These are phyloP conservation scores for Hemibagrus guttatus DNA, from an alignment of 2,797 vertebrate genomes.

Conservation along the genomic window DNA sequence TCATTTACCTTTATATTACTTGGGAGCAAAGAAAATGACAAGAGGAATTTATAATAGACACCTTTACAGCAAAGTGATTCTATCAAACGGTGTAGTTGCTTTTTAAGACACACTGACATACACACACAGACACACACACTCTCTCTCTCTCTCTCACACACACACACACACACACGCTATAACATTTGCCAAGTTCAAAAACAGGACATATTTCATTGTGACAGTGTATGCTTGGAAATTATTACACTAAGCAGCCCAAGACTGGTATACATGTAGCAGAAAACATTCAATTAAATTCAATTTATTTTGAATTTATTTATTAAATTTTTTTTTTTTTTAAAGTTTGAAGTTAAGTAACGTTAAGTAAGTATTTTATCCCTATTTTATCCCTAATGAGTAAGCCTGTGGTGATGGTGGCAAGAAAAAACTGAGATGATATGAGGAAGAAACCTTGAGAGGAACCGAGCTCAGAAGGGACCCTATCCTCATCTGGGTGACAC, in stretches of 20 bases:
- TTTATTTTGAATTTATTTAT: too few relatives aligned
- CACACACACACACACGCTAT: background rate
- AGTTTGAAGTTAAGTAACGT: too few relatives aligned
- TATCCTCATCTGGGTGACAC: too few relatives aligned
- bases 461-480: too few relatives aligned
- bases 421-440: too few relatives aligned
- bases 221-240: background rate
- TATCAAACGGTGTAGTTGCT: background rate
- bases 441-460: too few relatives aligned
- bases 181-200: background rate
- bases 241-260: background rate
- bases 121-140: too few relatives aligned
- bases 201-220: background rate
- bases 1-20: conserved; percentile 76
- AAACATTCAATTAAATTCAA: background rate
- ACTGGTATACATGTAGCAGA: background rate
- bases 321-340: too few relatives aligned
- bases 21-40: conserved; percentile 55
- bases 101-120: background rate
- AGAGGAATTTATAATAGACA: background rate
- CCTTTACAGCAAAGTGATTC: background rate
- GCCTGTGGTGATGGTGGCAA: too few relatives aligned
- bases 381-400: too few relatives aligned
- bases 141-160: too few relatives aligned
- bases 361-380: too few relatives aligned